Percentiles rank a stretch among this genome's conserved stretches.
Conservation (phyloP, 2,797 vertebrate species). For the Tenualosa thibaudeaui region DNA sequence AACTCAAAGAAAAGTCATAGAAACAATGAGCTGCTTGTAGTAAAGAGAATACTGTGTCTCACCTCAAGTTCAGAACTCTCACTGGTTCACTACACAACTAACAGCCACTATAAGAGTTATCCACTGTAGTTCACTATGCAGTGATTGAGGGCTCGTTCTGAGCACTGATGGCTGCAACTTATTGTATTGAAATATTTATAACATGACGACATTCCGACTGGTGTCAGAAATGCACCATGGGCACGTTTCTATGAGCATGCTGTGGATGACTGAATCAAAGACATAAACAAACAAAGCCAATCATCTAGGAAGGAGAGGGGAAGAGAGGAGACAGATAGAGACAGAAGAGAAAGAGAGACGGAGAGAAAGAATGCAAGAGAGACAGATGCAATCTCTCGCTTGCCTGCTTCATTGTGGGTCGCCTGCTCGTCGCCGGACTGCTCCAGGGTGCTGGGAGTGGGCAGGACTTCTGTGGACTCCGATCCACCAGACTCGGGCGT, state of each 20-base stretch:
- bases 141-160: neutral
- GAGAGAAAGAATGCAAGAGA: constrained; percentile 1
- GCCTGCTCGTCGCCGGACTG: constrained; percentile 52
- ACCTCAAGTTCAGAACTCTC: too few species aligned
- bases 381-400: constrained; percentile 56
- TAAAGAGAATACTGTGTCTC: neutral
- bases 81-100: too few species aligned
- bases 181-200: neutral
- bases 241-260: neutral
- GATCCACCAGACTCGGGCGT: constrained; percentile 49
- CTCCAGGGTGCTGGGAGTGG: constrained; percentile 51
- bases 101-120: too few species aligned
- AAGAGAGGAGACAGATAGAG: neutral
- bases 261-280: constrained; percentile 5
- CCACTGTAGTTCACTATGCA: neutral
- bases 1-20: neutral
- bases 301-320: neutral
- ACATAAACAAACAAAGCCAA: constrained; percentile 7
- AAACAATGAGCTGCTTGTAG: neutral
- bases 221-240: neutral
- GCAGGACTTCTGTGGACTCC: constrained; percentile 48
- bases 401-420: constrained; percentile 65
- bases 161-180: neutral
- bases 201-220: neutral
- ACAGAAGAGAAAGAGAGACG: neutral